Evolutionary conservation across 2,113 vertebrate species (phyloP).

Genomic region (Dasyornis broadbenti): DNA sequence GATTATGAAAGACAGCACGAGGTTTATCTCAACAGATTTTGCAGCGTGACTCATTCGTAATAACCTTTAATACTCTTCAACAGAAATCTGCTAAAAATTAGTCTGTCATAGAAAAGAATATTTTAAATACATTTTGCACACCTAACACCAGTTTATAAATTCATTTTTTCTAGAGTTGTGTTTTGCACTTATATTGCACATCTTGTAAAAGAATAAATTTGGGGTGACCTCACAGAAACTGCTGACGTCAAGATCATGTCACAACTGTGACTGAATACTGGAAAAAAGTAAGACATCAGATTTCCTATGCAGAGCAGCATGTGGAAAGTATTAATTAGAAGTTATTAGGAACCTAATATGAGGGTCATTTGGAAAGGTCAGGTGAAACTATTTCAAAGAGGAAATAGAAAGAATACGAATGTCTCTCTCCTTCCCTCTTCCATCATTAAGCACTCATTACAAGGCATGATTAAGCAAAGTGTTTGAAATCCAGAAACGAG

Average conservation of each 20-base stretch:
- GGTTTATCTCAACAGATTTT: background rate
- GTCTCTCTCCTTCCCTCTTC: background rate
- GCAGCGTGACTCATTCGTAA: background rate
- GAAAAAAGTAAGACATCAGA: background rate
- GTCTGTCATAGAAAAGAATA: background rate
- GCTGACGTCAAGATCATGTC: background rate
- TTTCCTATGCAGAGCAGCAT: background rate
- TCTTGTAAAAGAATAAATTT: background rate
- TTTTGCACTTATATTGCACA: background rate
- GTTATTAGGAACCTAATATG: background rate
- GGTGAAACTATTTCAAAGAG: background rate
- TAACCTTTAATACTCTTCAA: background rate
- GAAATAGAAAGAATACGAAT: background rate
- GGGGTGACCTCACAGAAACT: background rate
- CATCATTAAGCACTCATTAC: background rate
- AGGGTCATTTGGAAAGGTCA: background rate
- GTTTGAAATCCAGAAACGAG: background rate
- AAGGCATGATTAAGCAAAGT: background rate
- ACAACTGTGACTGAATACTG: background rate
- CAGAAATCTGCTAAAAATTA: slow-evolving; percentile 8
- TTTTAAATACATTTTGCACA: background rate
- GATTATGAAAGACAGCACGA: background rate
- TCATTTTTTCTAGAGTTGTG: background rate
- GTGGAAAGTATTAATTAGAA: background rate
- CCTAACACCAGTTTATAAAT: background rate